Evolutionary conservation across 1,140 invertebrate species (phyloP), one percentile per base, ranked within the genome.

Genomic region (Musca domestica): DNA sequence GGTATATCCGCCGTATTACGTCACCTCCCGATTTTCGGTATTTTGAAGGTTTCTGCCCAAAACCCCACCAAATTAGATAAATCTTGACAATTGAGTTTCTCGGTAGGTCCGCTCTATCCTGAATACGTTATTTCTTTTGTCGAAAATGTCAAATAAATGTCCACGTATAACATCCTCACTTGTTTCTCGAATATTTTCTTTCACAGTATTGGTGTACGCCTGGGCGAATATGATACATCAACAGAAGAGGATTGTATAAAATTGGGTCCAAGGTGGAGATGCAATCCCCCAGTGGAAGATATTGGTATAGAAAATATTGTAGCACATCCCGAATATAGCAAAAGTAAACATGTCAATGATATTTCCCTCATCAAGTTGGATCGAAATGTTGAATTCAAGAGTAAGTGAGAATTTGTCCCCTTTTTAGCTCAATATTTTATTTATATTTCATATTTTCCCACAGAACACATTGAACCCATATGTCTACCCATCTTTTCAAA

Each of bases 141-240:
- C 27, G 27, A 30, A 30, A 9, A n/a, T n/a, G n/a, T n/a, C 9
- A 30, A 30, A 30, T 3, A 30, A 30, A 30, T 30, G 3, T 30
- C 27, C 27, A 30, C 27, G 3, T 30, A 30, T 30, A 9, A 4
- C 27, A 4, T 30, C 9, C 27, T 30, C 9, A 30, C 27, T 30
- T 30, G 9, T 9, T 30, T 30, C 27, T 30, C 27, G 3, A 30
- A 3, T 30, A 30, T 30, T 30, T 30, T 41, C 12, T 41, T 23
- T 66, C 22, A 6, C 17, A 86, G 84, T 17, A 70, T 76, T 2
- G 79, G 81, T 7, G 87, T 90, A 0, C 84, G 88, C 1, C 71
- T 90, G 7, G 88, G 89, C 2, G 89, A 90, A 73, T 86, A 89
- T 71, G 78, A 89, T 69, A 84, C 86, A 0, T 73, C 73, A 0